Conservation (phyloP, 1,140 invertebrate genomes). For the Diploscapter pachys region DNA sequence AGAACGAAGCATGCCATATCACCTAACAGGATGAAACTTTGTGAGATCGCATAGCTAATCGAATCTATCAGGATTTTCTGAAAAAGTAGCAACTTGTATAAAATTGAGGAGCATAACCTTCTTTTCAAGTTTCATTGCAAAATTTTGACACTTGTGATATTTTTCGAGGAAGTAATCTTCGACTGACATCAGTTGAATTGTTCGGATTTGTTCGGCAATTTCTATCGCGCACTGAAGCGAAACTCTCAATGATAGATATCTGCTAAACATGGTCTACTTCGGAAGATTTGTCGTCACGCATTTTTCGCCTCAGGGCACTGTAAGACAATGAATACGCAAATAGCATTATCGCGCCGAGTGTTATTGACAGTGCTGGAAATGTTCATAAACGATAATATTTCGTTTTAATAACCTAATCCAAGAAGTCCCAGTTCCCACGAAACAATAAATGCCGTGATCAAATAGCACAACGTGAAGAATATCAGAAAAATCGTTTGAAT, state of each 20-base stretch:
- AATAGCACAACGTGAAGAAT: too few species aligned
- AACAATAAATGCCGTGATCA: too few species aligned
- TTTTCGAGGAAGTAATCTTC: background rate
- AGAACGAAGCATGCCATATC: background rate
- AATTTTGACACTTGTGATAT: background rate
- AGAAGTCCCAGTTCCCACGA: too few species aligned
- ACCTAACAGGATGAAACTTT: background rate
- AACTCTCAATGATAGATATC: background rate
- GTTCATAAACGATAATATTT: too few species aligned
- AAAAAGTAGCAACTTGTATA: too few species aligned
- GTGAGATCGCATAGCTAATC: background rate
- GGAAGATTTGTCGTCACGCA: conserved; percentile 60
- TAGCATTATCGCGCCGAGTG: too few species aligned
- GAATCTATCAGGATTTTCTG: too few species aligned
- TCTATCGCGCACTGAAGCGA: conserved; percentile 42
- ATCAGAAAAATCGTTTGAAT: too few species aligned
- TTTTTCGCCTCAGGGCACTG: conserved; percentile 65
- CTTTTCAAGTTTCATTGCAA: background rate
- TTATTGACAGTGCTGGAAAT: too few species aligned
- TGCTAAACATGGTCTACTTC: conserved; percentile 46
- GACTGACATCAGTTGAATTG: conserved; percentile 37
- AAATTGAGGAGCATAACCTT: background rate
- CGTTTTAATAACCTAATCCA: too few species aligned
- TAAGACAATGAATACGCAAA: too few species aligned
- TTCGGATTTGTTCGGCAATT: conserved; percentile 39